Evolutionary conservation across 2,888 invertebrate genomes (phyloP).

Genomic region (Caenorhabditis wallacei): DNA sequence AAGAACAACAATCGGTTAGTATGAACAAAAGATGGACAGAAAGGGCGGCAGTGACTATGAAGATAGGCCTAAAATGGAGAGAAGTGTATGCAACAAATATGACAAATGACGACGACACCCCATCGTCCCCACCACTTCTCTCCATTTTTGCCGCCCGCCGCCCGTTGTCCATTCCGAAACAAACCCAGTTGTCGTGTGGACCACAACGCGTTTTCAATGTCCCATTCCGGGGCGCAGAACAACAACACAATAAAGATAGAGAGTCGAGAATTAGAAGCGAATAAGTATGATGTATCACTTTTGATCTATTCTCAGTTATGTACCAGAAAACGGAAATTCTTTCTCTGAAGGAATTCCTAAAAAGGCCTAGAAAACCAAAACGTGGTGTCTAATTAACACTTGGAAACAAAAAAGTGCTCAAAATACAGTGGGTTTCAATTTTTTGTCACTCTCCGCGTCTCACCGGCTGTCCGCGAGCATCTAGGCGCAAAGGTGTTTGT

Average conservation of each 20-base stretch:
- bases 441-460: conserved; percentile 6
- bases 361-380: too few species aligned
- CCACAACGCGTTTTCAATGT: conserved; percentile 3
- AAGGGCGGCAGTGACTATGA: conserved; percentile 9
- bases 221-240: not conserved
- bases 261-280: conserved; percentile 6
- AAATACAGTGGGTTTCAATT: conserved; percentile 13
- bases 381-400: conserved; percentile 20
- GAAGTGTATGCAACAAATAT: conserved; percentile 64
- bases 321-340: too few species aligned
- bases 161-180: conserved; percentile 33
- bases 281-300: not conserved
- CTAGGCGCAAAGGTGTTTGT: conserved; percentile 31
- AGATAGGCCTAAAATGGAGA: conserved; percentile 43
- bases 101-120: conserved; percentile 68
- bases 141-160: conserved; percentile 22
- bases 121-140: conserved; percentile 3
- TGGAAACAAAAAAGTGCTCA: conserved; percentile 18
- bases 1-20: conserved; percentile 53
- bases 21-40: conserved; percentile 47
- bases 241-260: conserved; percentile 21
- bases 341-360: too few species aligned
- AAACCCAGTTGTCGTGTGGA: conserved; percentile 36
- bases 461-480: not conserved
- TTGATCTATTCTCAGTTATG: not conserved